Percentiles rank a stretch among this genome's conserved stretches.
These are phyloP conservation scores for Astyanax mexicanus DNA, from an alignment of 2,797 vertebrate genomes.

Conservation along the genomic window DNA sequence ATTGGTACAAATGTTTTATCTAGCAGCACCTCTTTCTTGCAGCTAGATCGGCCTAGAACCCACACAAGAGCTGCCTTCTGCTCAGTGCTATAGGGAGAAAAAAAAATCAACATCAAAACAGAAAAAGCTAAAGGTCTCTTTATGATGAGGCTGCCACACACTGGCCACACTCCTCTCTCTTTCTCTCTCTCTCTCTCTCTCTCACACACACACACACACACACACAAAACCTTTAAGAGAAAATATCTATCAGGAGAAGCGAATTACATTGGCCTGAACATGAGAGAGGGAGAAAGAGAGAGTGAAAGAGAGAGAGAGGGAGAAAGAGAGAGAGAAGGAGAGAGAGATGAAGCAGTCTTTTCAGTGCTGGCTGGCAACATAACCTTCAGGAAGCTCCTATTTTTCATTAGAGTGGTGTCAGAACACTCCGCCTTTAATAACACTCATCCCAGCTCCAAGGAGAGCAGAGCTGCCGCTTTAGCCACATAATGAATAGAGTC, in stretches of 20 bases:
- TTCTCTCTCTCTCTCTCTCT: not conserved
- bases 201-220: conserved; percentile 22
- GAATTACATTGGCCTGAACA: conserved; percentile 79
- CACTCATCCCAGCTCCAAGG: conserved; percentile 83
- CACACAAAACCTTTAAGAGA: conserved; percentile 74
- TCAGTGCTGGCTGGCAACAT: conserved; percentile 80
- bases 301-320: conserved; percentile 56
- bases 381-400: conserved; percentile 88
- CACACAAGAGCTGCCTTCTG: conserved; percentile 3
- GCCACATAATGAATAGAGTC: conserved; percentile 84
- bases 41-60: not conserved
- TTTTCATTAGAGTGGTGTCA: conserved; percentile 87
- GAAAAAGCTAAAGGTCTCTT: conserved; percentile 77
- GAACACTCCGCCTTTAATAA: conserved; percentile 84
- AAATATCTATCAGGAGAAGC: conserved; percentile 84
- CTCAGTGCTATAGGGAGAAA: not conserved
- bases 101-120: conserved; percentile 36
- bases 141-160: conserved; percentile 78
- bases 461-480: conserved; percentile 85
- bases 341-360: conserved; percentile 80
- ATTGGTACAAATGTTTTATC: not conserved
- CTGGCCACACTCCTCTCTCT: not conserved
- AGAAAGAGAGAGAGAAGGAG: conserved; percentile 59
- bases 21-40: not conserved
- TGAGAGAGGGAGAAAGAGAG: conserved; percentile 56